Conservation (phyloP, 2,888 invertebrate species). For the Atrina japonica region DNA sequence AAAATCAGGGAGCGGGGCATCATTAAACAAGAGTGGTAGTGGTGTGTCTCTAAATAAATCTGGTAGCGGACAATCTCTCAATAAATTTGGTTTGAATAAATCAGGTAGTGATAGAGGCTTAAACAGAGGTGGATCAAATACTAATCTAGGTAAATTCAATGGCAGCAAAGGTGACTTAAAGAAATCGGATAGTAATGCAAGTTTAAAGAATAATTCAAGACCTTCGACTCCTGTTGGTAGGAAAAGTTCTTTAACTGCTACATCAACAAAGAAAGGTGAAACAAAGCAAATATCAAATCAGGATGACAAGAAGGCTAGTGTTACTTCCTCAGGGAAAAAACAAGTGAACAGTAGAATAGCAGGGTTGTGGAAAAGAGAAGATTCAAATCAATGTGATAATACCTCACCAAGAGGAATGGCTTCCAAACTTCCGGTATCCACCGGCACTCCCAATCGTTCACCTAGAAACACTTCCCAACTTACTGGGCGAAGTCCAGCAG, state of each 20-base stretch:
- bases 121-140: conserved; percentile 50
- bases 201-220: conserved; percentile 76
- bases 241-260: conserved; percentile 41
- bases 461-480: background rate
- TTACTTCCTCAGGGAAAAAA: conserved; percentile 60
- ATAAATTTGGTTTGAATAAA: conserved; percentile 67
- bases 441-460: conserved; percentile 33
- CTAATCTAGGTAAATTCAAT: conserved; percentile 50
- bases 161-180: conserved; percentile 54
- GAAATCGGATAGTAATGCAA: conserved; percentile 69
- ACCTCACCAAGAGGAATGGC: conserved; percentile 43
- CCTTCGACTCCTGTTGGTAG: conserved; percentile 65
- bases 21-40: conserved; percentile 56
- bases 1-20: conserved; percentile 54
- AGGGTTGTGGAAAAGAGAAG: conserved; percentile 89
- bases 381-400: conserved; percentile 35
- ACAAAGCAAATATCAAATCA: conserved; percentile 25
- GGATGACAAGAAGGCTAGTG: conserved; percentile 30
- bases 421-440: conserved; percentile 62
- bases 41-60: conserved; percentile 51
- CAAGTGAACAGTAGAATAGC: conserved; percentile 87
- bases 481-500: background rate
- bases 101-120: conserved; percentile 50
- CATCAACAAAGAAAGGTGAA: conserved; percentile 41
- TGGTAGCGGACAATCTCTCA: conserved; percentile 52